Conservation (phyloP, 2,797 vertebrate species). For the Brachyalestes nurse region DNA sequence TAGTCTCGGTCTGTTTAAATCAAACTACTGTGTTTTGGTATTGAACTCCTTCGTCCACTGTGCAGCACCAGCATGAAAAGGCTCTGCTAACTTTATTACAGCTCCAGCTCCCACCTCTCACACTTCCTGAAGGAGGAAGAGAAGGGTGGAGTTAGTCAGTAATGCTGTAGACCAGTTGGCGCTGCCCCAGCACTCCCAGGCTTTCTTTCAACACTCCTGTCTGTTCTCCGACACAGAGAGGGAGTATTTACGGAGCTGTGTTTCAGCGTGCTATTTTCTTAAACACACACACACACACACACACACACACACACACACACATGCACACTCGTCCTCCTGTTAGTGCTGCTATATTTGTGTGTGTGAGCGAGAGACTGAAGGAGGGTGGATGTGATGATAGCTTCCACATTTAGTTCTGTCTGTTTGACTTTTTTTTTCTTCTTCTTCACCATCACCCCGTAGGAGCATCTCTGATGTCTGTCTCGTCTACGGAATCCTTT, state of each 20-base stretch:
- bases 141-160: not conserved
- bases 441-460: not conserved
- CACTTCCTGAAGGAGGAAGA: slow-evolving; percentile 28
- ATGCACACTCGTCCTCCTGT: not conserved
- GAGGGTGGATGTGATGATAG: slow-evolving; percentile 22
- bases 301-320: too few species aligned
- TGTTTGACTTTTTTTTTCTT: slow-evolving; percentile 1
- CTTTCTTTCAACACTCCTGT: slow-evolving; percentile 25
- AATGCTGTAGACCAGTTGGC: not conserved
- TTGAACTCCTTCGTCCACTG: too few species aligned
- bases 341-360: slow-evolving; percentile 10
- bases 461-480: not conserved
- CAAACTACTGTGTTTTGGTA: not conserved
- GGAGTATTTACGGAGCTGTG: slow-evolving; percentile 35
- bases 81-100: slow-evolving; percentile 18
- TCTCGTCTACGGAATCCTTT: not conserved
- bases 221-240: slow-evolving; percentile 32
- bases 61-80: not conserved
- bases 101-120: slow-evolving; percentile 17
- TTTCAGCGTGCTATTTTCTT: slow-evolving; percentile 47
- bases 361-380: not conserved
- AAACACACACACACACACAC: slow-evolving; percentile 16
- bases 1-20: not conserved
- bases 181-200: slow-evolving; percentile 6
- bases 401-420: slow-evolving; percentile 15